These are phyloP conservation scores for Actenoides lindsayi DNA, from an alignment of 2,113 vertebrate genomes.

Conservation along the genomic window DNA sequence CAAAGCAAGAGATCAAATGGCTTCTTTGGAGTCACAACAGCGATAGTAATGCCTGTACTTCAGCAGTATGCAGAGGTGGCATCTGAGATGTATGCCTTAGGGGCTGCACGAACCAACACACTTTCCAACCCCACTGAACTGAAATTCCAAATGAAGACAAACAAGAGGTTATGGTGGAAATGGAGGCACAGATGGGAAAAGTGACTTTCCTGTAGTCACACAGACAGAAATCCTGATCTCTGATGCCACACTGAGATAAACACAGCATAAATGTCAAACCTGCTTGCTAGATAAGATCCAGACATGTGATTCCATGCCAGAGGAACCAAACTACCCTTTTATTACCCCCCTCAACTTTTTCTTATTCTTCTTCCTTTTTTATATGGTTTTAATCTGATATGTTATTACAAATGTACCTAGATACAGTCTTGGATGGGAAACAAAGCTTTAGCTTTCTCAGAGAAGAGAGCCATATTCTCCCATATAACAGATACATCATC, in stretches of 20 bases:
- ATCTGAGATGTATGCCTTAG: neutral
- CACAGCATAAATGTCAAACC: conserved; percentile 26
- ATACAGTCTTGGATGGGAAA: neutral
- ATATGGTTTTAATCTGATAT: neutral
- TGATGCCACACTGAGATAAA: conserved; percentile 16
- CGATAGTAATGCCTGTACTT: neutral
- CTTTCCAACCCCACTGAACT: neutral
- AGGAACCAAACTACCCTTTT: neutral
- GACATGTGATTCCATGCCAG: neutral
- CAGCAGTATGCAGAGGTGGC: neutral
- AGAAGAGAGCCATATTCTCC: neutral
- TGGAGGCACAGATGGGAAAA: neutral
- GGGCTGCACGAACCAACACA: neutral
- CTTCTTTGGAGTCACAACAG: neutral
- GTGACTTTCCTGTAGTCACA: neutral
- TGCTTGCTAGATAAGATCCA: conserved; percentile 22
- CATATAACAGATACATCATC: neutral
- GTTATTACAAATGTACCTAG: neutral
- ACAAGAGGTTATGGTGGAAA: neutral
- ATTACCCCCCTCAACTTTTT: neutral
- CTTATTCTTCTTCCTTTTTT: neutral
- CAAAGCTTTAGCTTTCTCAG: neutral
- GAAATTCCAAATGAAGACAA: neutral
- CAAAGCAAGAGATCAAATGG: neutral
- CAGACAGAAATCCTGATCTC: conserved; percentile 11